Conservation (phyloP, 2,888 invertebrate genomes). For the Conops quadrifasciatus region DNA sequence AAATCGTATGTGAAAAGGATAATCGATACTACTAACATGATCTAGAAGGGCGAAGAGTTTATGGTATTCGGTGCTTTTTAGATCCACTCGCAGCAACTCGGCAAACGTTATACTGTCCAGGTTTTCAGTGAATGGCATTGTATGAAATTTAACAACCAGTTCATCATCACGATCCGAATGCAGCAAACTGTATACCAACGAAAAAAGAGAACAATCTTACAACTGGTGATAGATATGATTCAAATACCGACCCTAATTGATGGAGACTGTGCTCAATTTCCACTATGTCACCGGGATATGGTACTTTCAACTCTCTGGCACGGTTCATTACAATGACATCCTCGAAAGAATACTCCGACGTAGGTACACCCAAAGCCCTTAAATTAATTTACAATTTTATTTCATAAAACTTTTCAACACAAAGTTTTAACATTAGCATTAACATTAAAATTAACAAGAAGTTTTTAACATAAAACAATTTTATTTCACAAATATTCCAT, state of each 20-base stretch:
- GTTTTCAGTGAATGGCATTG: constrained; percentile 49
- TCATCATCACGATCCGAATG: constrained; percentile 68
- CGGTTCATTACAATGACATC: constrained; percentile 86
- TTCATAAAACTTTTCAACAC: constrained; percentile 3
- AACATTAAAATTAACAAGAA: too few species aligned
- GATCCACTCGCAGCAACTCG: constrained; percentile 54
- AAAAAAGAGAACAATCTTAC: too few species aligned
- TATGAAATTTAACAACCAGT: constrained; percentile 48
- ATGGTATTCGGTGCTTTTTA: constrained; percentile 51
- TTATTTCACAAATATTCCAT: too few species aligned
- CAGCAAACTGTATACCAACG: constrained; percentile 65
- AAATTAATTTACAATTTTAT: constrained; percentile 48
- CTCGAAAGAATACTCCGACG: constrained; percentile 91
- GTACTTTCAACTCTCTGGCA: constrained; percentile 84
- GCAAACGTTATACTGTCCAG: constrained; percentile 56
- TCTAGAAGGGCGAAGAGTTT: constrained; percentile 57
- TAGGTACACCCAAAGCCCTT: constrained; percentile 85
- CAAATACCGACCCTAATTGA: constrained; percentile 73
- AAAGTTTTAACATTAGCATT: constrained; percentile 10
- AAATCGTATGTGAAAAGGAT: background rate
- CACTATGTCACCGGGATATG: constrained; percentile 76
- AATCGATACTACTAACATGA: constrained; percentile 52
- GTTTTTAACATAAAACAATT: background rate
- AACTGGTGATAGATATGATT: too few species aligned
- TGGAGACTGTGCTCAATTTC: constrained; percentile 82